These are phyloP conservation scores for Esperia sulphurella DNA, from an alignment of 2,888 invertebrate genomes.

Conservation along the genomic window DNA sequence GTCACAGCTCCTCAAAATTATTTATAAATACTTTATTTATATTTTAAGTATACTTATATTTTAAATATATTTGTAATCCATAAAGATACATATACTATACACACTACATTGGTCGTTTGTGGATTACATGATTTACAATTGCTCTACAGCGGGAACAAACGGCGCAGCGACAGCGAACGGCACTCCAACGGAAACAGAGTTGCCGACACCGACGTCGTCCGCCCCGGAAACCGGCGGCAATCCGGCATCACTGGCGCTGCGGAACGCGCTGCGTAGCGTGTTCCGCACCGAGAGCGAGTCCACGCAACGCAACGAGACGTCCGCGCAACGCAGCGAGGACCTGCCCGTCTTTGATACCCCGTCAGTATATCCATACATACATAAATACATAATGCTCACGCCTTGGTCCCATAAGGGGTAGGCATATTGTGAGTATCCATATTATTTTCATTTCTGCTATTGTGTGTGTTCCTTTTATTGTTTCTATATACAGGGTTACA, in stretches of 20 bases:
- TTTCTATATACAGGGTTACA: no score
- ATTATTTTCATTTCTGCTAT: no score
- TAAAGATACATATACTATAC: no score
- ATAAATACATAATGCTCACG: no score
- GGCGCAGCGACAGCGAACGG: slow-evolving; percentile 41
- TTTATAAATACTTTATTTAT: no score
- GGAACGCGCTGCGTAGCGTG: slow-evolving; percentile 65
- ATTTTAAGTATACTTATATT: no score
- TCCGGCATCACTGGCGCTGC: slow-evolving; percentile 55
- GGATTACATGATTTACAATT: neutral
- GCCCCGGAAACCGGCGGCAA: slow-evolving; percentile 49
- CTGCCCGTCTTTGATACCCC: slow-evolving; percentile 59
- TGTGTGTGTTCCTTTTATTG: no score
- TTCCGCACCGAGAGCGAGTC: slow-evolving; percentile 52
- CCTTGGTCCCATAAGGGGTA: no score
- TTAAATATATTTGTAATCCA: no score
- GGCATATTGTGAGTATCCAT: no score
- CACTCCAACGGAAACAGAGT: slow-evolving; percentile 62
- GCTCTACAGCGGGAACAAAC: slow-evolving; percentile 17
- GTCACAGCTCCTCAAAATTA: no score
- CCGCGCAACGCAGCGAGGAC: slow-evolving; percentile 47
- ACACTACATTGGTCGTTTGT: no score
- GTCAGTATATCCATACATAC: slow-evolving; percentile 31
- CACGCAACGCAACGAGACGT: slow-evolving; percentile 30
- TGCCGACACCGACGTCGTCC: slow-evolving; percentile 64